These are phyloP conservation scores for Pygmarrhopalites habei DNA, from an alignment of 1,140 invertebrate species.

Conservation along the genomic window DNA sequence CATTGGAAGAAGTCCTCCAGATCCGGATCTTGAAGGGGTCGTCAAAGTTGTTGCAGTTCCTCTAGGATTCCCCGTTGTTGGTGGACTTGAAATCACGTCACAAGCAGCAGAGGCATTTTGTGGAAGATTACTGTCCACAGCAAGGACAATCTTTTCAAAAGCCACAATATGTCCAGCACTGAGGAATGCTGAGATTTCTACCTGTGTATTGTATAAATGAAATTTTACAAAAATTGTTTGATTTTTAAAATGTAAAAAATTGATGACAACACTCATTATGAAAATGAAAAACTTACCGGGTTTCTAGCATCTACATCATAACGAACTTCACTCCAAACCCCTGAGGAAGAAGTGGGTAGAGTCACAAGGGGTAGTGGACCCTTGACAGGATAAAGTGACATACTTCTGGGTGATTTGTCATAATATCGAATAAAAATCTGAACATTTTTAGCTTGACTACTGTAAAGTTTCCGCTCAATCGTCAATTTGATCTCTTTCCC, in stretches of 20 bases:
- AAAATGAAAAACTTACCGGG: slow-evolving; percentile 10
- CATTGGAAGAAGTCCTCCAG: no score
- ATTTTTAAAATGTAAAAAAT: no score
- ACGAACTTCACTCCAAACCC: slow-evolving; percentile 6
- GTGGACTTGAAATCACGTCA: no score
- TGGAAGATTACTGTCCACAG: slow-evolving; percentile 10
- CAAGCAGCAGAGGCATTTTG: slow-evolving; percentile 10
- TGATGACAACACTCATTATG: no score
- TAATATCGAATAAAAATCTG: slow-evolving; percentile 13
- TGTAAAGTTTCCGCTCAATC: slow-evolving; percentile 1
- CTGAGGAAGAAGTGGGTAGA: slow-evolving; percentile 3
- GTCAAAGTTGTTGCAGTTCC: no score
- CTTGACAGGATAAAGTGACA: slow-evolving; percentile 8
- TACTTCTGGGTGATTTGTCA: slow-evolving; percentile 13
- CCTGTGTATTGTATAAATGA: no score
- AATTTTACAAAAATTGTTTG: background rate
- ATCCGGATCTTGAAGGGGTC: no score
- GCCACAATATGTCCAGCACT: slow-evolving; percentile 10
- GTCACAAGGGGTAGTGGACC: background rate
- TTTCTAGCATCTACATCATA: background rate
- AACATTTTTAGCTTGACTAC: background rate
- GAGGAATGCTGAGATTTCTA: slow-evolving; percentile 13
- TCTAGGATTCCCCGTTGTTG: no score
- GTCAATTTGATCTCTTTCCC: slow-evolving; percentile 11
- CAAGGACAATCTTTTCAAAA: slow-evolving; percentile 11